phyloP scores from a whole-genome alignment of 2,113 vertebrate genomes.

The Phylloscopus whistleri region DNA sequence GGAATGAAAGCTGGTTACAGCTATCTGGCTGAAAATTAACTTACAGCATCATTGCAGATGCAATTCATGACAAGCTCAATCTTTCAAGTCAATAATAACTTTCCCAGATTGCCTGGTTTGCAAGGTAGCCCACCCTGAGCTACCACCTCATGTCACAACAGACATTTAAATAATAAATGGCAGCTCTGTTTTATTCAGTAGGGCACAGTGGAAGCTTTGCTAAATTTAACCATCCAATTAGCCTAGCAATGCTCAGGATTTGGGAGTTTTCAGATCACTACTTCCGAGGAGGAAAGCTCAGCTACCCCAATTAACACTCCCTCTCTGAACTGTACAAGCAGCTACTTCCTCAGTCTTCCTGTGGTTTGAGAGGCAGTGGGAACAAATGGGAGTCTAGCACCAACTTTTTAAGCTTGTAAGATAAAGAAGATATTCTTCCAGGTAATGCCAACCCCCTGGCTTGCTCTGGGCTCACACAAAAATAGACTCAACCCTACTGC shows the following conservation, averaged over 20 bases:
- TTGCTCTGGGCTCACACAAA: not conserved
- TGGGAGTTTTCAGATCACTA: slow-evolving; percentile 20
- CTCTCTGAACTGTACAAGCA: not conserved
- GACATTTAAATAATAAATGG: slow-evolving; percentile 30
- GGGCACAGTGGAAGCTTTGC: not conserved
- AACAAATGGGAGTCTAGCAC: not conserved
- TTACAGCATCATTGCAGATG: not conserved
- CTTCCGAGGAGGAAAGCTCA: not conserved
- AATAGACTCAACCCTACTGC: not conserved
- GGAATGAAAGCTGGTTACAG: slow-evolving; percentile 24
- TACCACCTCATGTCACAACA: not conserved
- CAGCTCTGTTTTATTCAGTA: not conserved
- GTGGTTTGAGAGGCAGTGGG: not conserved
- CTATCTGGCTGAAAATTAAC: slow-evolving; percentile 44
- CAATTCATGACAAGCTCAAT: slow-evolving; percentile 11
- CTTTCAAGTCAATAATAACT: slow-evolving; percentile 22
- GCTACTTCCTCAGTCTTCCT: not conserved
- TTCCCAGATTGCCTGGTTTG: not conserved
- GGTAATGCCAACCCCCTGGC: not conserved
- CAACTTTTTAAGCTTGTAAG: not conserved
- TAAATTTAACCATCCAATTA: slow-evolving; percentile 59
- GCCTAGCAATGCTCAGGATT: not conserved
- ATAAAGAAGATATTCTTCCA: not conserved
- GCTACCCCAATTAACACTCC: not conserved
- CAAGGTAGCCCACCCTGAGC: not conserved